Evolutionary conservation across 2,888 invertebrate species (phyloP).

Genomic region (Rambutsinella grinnellia): DNA sequence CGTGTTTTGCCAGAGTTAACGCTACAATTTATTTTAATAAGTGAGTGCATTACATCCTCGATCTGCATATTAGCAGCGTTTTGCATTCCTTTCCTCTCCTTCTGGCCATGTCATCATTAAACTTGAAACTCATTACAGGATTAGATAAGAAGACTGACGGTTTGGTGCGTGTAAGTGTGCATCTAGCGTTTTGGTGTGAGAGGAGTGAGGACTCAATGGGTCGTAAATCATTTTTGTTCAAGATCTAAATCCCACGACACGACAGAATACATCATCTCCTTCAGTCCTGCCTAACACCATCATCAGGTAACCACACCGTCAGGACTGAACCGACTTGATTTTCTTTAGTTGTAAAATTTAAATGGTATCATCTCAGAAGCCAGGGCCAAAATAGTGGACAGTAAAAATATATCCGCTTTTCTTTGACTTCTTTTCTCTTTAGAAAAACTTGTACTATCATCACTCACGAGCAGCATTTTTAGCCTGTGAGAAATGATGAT

Average conservation of each 20-base stretch:
- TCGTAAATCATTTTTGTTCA: slow-evolving; percentile 54
- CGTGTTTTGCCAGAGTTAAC: no score
- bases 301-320: not conserved
- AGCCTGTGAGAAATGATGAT: not conserved
- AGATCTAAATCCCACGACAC: slow-evolving; percentile 50
- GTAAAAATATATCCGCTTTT: slow-evolving; percentile 41
- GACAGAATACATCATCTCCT: slow-evolving; percentile 36
- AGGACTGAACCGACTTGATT: slow-evolving; percentile 5
- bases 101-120: slow-evolving; percentile 42
- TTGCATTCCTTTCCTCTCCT: slow-evolving; percentile 16
- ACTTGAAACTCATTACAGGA: slow-evolving; percentile 47
- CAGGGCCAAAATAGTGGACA: slow-evolving; percentile 29
- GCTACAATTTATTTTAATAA: no score
- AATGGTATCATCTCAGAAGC: not conserved
- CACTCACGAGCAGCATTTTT: not conserved
- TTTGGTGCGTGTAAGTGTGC: slow-evolving; percentile 1
- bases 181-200: slow-evolving; percentile 21
- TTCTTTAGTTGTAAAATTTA: not conserved
- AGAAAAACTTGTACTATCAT: not conserved
- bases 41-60: not conserved
- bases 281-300: not conserved
- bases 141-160: slow-evolving; percentile 28
- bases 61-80: not conserved
- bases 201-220: slow-evolving; percentile 46
- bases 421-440: not conserved